Evolutionary conservation across 2,888 invertebrate species (phyloP), one percentile per base, ranked within the genome.

Genomic region (Alloscopus bannaensis): DNA sequence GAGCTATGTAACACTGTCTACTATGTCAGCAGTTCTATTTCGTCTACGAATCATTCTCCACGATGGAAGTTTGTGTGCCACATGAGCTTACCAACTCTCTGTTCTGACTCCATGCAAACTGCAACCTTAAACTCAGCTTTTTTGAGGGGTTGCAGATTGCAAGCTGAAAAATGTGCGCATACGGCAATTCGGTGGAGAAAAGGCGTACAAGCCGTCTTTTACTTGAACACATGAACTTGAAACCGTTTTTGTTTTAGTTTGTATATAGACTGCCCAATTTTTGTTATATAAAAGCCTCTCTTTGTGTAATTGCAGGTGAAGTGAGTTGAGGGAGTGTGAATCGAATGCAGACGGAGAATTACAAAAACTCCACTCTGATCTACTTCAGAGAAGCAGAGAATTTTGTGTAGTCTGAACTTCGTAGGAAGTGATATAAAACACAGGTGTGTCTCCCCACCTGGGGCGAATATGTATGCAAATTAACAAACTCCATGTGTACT

Each of bases 51-150:
- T 50, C 62, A 50, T 60, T 71, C 71, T 42, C 59, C 45, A 40
- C 60, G 31, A 62, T 52, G 71, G 62, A 52, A 60, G 50, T 60
- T 36, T n/a, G n/a, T n/a, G 71, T 71, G 71, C 71, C 71, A 62
- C 71, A 62, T 71, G 71, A 71, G 50, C 62, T 71, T 71, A 60
- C n/a, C n/a, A n/a, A n/a, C 36, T 55, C 50, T 36, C 50, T 60
- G 28, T 62, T 20, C 36, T 59, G 36, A 59, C 11, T 36, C 59
- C 47, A 60, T 18, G 31, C 47, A 62, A 47, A 31, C 70, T 71
- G 71, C 60, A 70, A 71, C 71, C 71, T 62, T 60, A 31, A 62
- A 70, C 36, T 68, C 45, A 71, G 29, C 60, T n/a, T 16, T 16
- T 47, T 47, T 20, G 47, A n/a, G n/a, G 57, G 62, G 45, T 42